phyloP scores from a whole-genome alignment of 2,888 invertebrate species.

The Folsomia manolachei region DNA sequence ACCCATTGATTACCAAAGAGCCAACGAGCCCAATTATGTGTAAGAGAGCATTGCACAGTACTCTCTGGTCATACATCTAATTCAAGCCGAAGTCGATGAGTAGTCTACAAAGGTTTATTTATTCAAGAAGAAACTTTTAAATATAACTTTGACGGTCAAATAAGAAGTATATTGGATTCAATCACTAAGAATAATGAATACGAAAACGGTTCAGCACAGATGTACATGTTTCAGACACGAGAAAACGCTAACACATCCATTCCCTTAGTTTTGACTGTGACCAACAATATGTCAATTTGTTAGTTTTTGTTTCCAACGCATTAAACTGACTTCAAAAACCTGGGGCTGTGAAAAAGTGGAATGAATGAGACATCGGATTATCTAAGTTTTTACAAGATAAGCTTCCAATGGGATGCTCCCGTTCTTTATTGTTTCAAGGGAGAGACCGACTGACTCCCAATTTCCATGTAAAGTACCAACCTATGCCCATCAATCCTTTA shows the following conservation, averaged over 20 bases:
- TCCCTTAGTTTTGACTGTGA: neutral
- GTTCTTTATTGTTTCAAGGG: no score
- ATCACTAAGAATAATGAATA: constrained; percentile 16
- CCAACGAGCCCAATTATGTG: no score
- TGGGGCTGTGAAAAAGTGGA: no score
- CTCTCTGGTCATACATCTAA: neutral
- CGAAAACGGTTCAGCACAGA: neutral
- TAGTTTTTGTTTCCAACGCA: constrained; percentile 1
- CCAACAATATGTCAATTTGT: constrained; percentile 9
- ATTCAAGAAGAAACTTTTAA: constrained; percentile 25
- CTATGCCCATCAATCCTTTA: neutral
- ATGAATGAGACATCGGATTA: no score
- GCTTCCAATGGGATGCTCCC: no score
- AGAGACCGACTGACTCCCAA: no score
- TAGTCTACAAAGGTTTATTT: constrained; percentile 25
- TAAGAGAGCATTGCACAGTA: neutral
- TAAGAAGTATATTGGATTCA: neutral
- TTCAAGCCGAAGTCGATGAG: constrained; percentile 19
- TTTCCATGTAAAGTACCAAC: no score
- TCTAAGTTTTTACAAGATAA: no score
- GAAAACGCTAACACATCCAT: neutral
- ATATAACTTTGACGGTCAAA: constrained; percentile 28
- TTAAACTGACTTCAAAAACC: no score
- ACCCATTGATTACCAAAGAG: no score
- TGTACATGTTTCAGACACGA: neutral